Base-by-base conservation (phyloP, 2,113 vertebrate species). In the Tachysurus fulvidraco region DNA sequence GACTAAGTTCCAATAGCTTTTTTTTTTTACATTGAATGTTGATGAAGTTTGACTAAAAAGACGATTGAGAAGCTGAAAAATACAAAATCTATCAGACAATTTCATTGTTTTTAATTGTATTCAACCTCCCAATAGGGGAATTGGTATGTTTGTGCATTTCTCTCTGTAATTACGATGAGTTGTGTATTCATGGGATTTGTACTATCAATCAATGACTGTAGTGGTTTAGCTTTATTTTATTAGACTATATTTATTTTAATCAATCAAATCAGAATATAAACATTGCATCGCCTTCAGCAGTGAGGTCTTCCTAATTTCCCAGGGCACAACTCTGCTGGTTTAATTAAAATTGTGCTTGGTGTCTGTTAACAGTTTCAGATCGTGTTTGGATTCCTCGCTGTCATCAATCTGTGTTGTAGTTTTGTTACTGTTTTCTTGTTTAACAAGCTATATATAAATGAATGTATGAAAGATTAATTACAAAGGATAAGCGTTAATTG, bases 141-240 rank as follows among this genome's bases (percentile, higher is more conserved):
- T 44, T 71, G 4, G 2, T 71, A 44, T 21, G 69, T 8, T 71
- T 71, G 36, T 4, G 21, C 67, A 23, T 73, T 71, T 71, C 46
- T 23, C 69, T 73, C 19, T 73, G 41, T 44, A 73, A 50, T 50
- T 76, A 76, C 46, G 41, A 74, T 74, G 23, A 50, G 55, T 64
- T 64, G 23, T 36, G 23, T 65, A 52, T 46, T 10, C 69, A 12
- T 67, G 60, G 11, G 44, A 52, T 65, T 52, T 30, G 30, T 83
- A 23, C 60, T 30, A 36, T 69, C 46, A 13, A 30, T 46, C 81
- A 54, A 7, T 69, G 9, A 50, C 16, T 30, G 21, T 30, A 54
- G 54, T 54, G n/a, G 64, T 69, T 52, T 57, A 59, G 28, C 28
- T 83, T 41, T 73, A 30, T 19, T 69, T 71, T 28, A 83, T 83